These are phyloP conservation scores for Schizopygopsis pylzovi DNA, from an alignment of 2,797 vertebrate genomes.

Conservation along the genomic window DNA sequence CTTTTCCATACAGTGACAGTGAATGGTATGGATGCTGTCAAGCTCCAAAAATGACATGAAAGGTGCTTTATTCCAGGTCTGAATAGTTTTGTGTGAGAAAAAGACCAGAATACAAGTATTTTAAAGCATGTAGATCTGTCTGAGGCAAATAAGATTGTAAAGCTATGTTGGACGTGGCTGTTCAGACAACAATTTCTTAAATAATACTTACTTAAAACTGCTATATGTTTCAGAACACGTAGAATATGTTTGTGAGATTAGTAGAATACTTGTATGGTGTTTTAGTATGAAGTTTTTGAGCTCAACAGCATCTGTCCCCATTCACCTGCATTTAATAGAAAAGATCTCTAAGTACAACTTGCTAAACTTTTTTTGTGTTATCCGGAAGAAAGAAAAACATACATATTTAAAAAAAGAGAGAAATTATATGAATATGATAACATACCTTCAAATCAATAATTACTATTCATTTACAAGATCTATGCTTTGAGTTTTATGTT, in stretches of 20 bases:
- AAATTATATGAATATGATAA: neutral
- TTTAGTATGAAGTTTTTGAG: neutral
- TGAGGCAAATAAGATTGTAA: neutral
- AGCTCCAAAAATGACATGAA: neutral
- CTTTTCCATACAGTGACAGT: conserved; percentile 1
- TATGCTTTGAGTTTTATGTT: neutral
- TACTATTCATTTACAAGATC: neutral
- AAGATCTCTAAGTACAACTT: neutral
- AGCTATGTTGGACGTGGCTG: too few species aligned
- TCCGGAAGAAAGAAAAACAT: neutral
- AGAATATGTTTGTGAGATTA: neutral
- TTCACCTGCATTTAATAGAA: neutral
- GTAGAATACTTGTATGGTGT: neutral
- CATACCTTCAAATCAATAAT: neutral
- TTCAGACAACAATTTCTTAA: neutral
- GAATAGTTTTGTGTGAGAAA: neutral
- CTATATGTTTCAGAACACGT: neutral
- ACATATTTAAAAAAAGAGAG: neutral
- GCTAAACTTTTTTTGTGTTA: neutral
- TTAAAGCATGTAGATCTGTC: neutral
- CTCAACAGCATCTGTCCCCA: neutral
- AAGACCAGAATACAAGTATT: neutral
- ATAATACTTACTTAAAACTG: neutral
- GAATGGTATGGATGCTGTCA: neutral
- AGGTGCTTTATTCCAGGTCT: neutral